These are phyloP conservation scores for Trogon surrucura DNA, from an alignment of 2,113 vertebrate genomes.

Conservation along the genomic window DNA sequence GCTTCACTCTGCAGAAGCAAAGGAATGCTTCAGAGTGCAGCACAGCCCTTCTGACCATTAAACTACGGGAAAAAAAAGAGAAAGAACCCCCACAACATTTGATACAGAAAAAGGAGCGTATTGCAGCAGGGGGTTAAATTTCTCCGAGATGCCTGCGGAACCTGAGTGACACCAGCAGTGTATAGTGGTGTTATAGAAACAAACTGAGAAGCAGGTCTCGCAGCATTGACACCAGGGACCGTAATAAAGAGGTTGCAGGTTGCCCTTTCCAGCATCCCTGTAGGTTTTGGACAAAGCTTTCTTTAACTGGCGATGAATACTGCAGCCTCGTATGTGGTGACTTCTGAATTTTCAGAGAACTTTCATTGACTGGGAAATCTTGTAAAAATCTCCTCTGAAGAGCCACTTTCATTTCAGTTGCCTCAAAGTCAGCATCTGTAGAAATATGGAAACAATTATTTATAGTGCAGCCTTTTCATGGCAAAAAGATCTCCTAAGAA, in stretches of 20 bases:
- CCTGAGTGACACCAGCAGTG: accelerated
- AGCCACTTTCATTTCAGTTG: not conserved
- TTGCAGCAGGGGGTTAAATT: not conserved
- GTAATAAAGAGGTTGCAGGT: not conserved
- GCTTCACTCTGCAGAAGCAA: not conserved
- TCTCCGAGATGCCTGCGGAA: not conserved
- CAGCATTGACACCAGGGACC: not conserved
- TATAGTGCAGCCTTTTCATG: not conserved
- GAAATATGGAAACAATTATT: conserved; percentile 12
- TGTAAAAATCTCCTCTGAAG: not conserved
- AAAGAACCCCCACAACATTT: not conserved
- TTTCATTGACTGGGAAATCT: not conserved
- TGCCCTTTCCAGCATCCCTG: not conserved
- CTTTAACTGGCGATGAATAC: not conserved
- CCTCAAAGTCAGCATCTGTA: not conserved
- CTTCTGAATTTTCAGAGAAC: not conserved
- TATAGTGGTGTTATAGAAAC: not conserved
- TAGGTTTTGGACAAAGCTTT: not conserved
- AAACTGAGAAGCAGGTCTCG: not conserved
- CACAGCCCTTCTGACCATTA: not conserved
- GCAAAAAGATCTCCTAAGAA: not conserved
- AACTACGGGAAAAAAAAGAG: not conserved
- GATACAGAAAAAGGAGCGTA: not conserved
- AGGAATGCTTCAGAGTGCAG: not conserved
- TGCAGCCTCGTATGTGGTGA: accelerated